Evolutionary conservation across 1,140 invertebrate species (phyloP).

Genomic region (Limonius californicus): DNA sequence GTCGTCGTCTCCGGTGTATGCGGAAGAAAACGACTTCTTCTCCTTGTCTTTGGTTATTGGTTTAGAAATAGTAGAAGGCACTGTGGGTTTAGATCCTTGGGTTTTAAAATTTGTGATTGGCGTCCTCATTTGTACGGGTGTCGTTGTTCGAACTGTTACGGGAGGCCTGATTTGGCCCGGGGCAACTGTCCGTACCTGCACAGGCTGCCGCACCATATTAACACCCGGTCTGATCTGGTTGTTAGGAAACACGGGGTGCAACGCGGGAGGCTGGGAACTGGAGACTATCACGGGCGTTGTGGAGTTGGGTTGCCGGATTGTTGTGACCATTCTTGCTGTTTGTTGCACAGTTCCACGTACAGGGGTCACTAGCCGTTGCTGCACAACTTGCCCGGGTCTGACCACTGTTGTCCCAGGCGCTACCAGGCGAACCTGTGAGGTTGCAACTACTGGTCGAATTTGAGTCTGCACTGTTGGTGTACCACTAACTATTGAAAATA

Average conservation of each 20-base stretch:
- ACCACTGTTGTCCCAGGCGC: constrained; percentile 50
- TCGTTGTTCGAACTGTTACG: constrained; percentile 27
- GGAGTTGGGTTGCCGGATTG: constrained; percentile 43
- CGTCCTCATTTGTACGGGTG: constrained; percentile 23
- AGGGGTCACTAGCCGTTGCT: constrained; percentile 50
- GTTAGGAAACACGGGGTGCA: constrained; percentile 45
- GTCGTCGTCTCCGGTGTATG: constrained; percentile 76
- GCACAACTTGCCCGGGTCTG: constrained; percentile 47
- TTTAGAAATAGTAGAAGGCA: constrained; percentile 43
- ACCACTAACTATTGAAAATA: constrained; percentile 52
- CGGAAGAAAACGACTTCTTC: constrained; percentile 56
- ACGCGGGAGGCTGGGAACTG: constrained; percentile 44
- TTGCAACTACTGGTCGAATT: constrained; percentile 38
- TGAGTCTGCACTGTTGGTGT: constrained; percentile 49
- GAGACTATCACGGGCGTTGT: constrained; percentile 35
- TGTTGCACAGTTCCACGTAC: constrained; percentile 34
- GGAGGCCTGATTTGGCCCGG: constrained; percentile 29
- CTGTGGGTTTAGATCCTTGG: constrained; percentile 41
- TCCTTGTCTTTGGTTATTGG: constrained; percentile 59
- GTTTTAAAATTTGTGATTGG: constrained; percentile 34
- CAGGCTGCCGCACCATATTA: constrained; percentile 37
- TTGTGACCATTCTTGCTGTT: constrained; percentile 42
- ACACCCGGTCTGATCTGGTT: constrained; percentile 32
- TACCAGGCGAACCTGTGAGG: constrained; percentile 56
- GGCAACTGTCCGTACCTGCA: constrained; percentile 33